Percentiles rank a stretch among this genome's conserved stretches.
phyloP scores from a whole-genome alignment of 2,113 vertebrate species.

The Nansenia antarctica region DNA sequence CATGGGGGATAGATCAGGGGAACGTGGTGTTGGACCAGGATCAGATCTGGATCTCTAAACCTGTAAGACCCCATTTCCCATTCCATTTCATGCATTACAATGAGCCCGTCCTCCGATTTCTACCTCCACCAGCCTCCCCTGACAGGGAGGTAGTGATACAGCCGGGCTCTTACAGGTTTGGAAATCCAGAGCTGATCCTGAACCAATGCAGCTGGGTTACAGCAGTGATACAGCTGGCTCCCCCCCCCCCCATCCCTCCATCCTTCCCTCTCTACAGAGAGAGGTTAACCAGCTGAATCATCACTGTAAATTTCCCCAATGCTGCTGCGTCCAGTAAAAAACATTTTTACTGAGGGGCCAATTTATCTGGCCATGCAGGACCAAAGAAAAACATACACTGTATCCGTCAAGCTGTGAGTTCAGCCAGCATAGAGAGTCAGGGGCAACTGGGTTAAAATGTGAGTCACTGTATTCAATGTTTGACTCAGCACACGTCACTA shows the following conservation, averaged over 20 bases:
- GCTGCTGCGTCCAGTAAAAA: constrained; percentile 5
- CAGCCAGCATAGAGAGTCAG: constrained; percentile 5
- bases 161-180: too few species aligned
- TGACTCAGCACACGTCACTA: constrained; percentile 9
- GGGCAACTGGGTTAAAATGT: not conserved
- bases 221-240: too few species aligned
- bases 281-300: constrained; percentile 5
- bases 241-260: not conserved
- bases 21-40: constrained; percentile 11
- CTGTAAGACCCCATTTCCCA: constrained; percentile 3
- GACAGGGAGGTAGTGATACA: too few species aligned
- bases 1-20: constrained; percentile 19
- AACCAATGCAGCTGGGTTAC: too few species aligned
- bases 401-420: constrained; percentile 16
- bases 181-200: too few species aligned
- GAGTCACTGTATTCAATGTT: not conserved
- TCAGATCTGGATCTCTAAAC: not conserved
- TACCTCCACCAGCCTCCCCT: too few species aligned
- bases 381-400: constrained; percentile 28
- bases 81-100: too few species aligned
- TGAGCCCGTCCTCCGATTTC: too few species aligned
- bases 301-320: not conserved
- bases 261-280: constrained; percentile 1
- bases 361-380: constrained; percentile 18
- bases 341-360: not conserved